Percentiles rank a stretch among this genome's conserved stretches.
phyloP scores from a whole-genome alignment of 2,797 vertebrate species.

The Pseudochirops cupreus region DNA sequence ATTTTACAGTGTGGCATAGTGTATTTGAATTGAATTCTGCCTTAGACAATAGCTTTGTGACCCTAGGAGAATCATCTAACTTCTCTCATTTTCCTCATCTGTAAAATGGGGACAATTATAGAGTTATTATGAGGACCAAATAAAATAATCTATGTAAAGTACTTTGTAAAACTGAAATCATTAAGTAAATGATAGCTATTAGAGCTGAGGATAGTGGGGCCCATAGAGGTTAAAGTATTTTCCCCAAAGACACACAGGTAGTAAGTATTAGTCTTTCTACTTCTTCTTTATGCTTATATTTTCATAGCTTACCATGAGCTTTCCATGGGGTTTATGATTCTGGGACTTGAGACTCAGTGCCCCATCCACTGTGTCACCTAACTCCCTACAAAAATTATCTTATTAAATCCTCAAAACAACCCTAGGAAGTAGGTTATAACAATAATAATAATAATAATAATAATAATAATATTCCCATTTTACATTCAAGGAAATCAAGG shows the following conservation, averaged over 20 bases:
- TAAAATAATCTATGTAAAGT: background rate
- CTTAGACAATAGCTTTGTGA: background rate
- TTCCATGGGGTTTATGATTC: background rate
- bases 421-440: background rate
- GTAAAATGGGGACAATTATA: background rate
- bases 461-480: background rate
- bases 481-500: background rate
- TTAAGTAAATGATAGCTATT: no score
- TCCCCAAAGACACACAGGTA: background rate
- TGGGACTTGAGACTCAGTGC: background rate
- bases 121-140: background rate
- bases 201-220: background rate
- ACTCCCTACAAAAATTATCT: background rate
- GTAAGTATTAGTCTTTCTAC: background rate
- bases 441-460: no score
- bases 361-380: background rate
- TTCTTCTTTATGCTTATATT: background rate
- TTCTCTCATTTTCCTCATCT: background rate
- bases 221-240: background rate
- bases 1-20: background rate
- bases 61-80: background rate
- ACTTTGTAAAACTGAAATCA: background rate
- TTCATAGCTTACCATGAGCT: background rate
- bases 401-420: background rate
- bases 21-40: background rate